These are phyloP conservation scores for Sarcophaga rosellei DNA, from an alignment of 2,888 invertebrate genomes.

Conservation along the genomic window DNA sequence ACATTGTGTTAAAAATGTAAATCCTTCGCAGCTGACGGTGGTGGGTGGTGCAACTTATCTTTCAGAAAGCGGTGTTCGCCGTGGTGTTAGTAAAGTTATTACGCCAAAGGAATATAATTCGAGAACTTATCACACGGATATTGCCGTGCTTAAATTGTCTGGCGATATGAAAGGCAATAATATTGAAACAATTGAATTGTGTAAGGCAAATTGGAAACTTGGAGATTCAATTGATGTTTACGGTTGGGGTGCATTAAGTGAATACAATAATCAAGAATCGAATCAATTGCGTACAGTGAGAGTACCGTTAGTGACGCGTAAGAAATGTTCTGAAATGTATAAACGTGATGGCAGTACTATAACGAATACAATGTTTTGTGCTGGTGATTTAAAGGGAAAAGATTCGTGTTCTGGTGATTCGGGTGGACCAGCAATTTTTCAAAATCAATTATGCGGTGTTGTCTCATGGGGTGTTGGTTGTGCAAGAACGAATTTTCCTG, in stretches of 20 bases:
- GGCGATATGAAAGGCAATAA: conserved; percentile 70
- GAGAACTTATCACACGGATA: conserved; percentile 71
- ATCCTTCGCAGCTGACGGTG: conserved; percentile 63
- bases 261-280: conserved; percentile 70
- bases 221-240: conserved; percentile 74
- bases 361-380: conserved; percentile 76
- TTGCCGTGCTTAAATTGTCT: conserved; percentile 72
- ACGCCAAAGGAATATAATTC: conserved; percentile 70
- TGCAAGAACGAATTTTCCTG: conserved; percentile 85
- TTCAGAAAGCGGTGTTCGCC: conserved; percentile 46
- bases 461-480: conserved; percentile 83
- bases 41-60: conserved; percentile 71
- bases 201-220: conserved; percentile 67
- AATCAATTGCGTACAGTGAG: conserved; percentile 73
- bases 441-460: conserved; percentile 83
- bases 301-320: conserved; percentile 72
- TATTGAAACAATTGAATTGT: conserved; percentile 72
- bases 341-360: conserved; percentile 67
- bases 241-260: conserved; percentile 76
- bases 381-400: conserved; percentile 70
- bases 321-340: conserved; percentile 71
- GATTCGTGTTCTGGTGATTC: conserved; percentile 79
- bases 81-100: conserved; percentile 64
- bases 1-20: conserved; percentile 65
- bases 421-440: conserved; percentile 76